Percentiles rank a stretch among this genome's conserved stretches.
Evolutionary conservation across 1,140 invertebrate species (phyloP).

Genomic region (Pogonognathellus flavescens): DNA sequence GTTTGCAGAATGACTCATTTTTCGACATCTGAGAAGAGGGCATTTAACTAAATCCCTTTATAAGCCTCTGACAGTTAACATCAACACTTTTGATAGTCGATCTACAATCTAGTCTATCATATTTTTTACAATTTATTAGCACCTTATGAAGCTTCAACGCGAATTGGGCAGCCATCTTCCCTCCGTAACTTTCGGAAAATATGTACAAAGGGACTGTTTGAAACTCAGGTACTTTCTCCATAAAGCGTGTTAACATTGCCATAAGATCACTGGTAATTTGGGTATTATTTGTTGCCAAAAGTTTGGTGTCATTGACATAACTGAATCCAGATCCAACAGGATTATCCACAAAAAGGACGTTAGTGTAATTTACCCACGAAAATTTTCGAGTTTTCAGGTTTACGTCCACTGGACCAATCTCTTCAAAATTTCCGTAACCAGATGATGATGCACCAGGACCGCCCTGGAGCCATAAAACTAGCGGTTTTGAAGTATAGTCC

Average conservation of each 20-base stretch:
- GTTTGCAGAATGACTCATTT: too few relatives aligned
- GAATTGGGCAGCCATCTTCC: slow-evolving; percentile 90
- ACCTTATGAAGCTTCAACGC: slow-evolving; percentile 76
- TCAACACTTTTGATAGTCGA: too few relatives aligned
- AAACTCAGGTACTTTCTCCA: slow-evolving; percentile 78
- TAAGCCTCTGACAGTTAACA: too few relatives aligned
- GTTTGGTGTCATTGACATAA: slow-evolving; percentile 77
- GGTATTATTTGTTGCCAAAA: slow-evolving; percentile 77
- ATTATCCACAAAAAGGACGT: slow-evolving; percentile 89
- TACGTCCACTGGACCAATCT: slow-evolving; percentile 80
- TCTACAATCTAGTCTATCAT: too few relatives aligned
- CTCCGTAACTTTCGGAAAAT: slow-evolving; percentile 88
- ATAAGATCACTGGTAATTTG: slow-evolving; percentile 86
- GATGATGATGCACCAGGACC: slow-evolving; percentile 76
- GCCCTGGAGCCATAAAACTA: slow-evolving; percentile 85
- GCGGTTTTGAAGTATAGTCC: slow-evolving; percentile 76
- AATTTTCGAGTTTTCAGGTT: slow-evolving; percentile 77
- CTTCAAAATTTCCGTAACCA: slow-evolving; percentile 83
- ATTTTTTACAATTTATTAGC: too few relatives aligned
- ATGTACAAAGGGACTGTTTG: slow-evolving; percentile 82
- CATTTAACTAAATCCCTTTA: too few relatives aligned
- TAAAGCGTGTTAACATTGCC: slow-evolving; percentile 77
- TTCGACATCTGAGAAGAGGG: too few relatives aligned
- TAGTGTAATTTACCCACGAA: slow-evolving; percentile 84
- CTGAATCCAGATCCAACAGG: slow-evolving; percentile 91